Evolutionary conservation across 2,888 invertebrate species (phyloP).

Genomic region (Phlogophora meticulosa): DNA sequence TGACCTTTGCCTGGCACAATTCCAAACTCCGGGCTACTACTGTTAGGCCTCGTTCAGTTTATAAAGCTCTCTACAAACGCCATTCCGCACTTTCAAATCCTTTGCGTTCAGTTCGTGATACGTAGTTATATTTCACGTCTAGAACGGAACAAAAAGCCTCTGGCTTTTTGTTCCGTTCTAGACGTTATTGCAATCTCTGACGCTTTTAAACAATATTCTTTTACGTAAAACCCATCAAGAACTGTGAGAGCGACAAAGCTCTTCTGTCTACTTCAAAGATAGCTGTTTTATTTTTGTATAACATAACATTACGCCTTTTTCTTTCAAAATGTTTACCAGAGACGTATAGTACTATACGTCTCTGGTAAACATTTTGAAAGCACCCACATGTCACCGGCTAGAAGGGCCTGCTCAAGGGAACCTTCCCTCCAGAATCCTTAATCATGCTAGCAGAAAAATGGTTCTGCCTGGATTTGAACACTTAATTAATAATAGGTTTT

Average conservation of each 20-base stretch:
- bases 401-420: too few relatives aligned
- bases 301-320: not conserved
- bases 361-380: too few relatives aligned
- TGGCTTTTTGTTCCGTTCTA: constrained; percentile 22
- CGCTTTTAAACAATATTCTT: constrained; percentile 19
- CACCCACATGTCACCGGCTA: too few relatives aligned
- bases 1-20: constrained; percentile 23
- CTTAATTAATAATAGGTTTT: too few relatives aligned
- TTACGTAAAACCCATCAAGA: constrained; percentile 15
- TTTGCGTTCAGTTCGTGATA: constrained; percentile 43
- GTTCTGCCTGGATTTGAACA: too few relatives aligned
- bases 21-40: constrained; percentile 4
- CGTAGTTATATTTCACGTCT: constrained; percentile 52
- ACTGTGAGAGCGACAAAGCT: not conserved
- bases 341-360: too few relatives aligned
- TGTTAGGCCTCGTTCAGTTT: constrained; percentile 12
- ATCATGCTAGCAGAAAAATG: too few relatives aligned
- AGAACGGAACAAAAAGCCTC: too few relatives aligned
- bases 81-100: constrained; percentile 36
- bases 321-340: not conserved
- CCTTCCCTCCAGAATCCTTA: too few relatives aligned
- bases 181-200: constrained; percentile 36
- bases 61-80: constrained; percentile 39
- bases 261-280: not conserved
- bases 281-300: not conserved